A percentile compares a stretch with the other conserved stretches of the same genome.
phyloP scores from a whole-genome alignment of 2,888 invertebrate genomes.

The Hermaeophaga mercurialis region DNA sequence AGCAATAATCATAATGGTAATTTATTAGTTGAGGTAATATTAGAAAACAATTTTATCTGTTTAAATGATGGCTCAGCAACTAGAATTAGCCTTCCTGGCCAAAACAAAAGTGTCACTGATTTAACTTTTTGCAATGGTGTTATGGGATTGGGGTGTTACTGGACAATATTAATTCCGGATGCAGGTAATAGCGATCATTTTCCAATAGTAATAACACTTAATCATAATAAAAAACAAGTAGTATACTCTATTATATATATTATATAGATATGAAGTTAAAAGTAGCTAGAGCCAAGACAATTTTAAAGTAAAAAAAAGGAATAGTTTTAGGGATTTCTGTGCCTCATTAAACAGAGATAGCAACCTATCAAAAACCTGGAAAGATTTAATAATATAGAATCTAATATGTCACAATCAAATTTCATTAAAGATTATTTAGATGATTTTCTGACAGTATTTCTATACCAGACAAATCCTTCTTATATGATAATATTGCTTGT shows the following conservation, averaged over 20 bases:
- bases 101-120: background rate
- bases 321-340: slow-evolving; percentile 1
- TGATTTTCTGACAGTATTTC: background rate
- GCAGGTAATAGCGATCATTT: background rate
- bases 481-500: background rate
- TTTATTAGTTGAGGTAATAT: background rate
- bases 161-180: background rate
- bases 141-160: background rate
- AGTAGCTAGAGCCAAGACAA: background rate
- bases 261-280: background rate
- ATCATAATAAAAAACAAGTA: background rate
- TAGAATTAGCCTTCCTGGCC: background rate
- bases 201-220: background rate
- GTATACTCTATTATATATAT: background rate
- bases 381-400: background rate
- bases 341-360: background rate
- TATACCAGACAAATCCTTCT: background rate
- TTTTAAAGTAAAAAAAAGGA: background rate
- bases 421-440: background rate
- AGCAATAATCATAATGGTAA: background rate
- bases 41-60: background rate
- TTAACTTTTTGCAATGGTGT: background rate
- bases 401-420: background rate
- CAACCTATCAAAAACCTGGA: background rate
- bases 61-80: no score